Evolutionary conservation across 2,797 vertebrate genomes (phyloP).

Genomic region (Tinamus major): DNA sequence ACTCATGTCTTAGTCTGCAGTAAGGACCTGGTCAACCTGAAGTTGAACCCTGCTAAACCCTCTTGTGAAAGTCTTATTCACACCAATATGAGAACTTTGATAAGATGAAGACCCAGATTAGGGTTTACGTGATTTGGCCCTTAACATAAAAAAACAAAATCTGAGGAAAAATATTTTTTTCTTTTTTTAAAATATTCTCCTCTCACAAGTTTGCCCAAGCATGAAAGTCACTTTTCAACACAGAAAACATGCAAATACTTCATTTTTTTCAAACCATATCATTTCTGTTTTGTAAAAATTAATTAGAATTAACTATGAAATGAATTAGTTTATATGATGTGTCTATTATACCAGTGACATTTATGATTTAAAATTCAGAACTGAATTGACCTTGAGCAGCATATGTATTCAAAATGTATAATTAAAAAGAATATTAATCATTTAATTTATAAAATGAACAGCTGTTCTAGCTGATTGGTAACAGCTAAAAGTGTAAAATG

Average conservation of each 20-base stretch:
- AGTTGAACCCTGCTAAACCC: background rate
- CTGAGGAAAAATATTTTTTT: background rate
- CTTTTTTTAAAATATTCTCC: background rate
- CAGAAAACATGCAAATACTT: background rate
- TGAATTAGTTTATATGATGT: background rate
- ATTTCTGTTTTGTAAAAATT: background rate
- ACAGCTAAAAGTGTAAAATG: slow-evolving; percentile 66
- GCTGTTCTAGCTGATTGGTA: slow-evolving; percentile 68
- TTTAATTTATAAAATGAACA: slow-evolving; percentile 66
- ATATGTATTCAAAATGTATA: slow-evolving; percentile 46
- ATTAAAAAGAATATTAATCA: slow-evolving; percentile 61
- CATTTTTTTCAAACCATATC: background rate
- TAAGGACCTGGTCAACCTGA: background rate
- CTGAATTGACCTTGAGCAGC: slow-evolving; percentile 63
- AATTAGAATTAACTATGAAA: slow-evolving; percentile 32
- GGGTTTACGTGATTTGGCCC: background rate
- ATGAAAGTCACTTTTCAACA: background rate
- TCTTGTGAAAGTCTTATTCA: background rate
- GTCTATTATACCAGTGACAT: slow-evolving; percentile 30
- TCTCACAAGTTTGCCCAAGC: background rate
- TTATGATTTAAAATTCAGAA: slow-evolving; percentile 37
- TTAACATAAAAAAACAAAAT: background rate
- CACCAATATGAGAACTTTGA: background rate
- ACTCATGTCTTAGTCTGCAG: too few relatives aligned
- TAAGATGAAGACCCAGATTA: background rate